A percentile compares a stretch with the other conserved stretches of the same genome.
These are phyloP conservation scores for Enteromius trimaculatus DNA, from an alignment of 2,797 vertebrate species.

Conservation along the genomic window DNA sequence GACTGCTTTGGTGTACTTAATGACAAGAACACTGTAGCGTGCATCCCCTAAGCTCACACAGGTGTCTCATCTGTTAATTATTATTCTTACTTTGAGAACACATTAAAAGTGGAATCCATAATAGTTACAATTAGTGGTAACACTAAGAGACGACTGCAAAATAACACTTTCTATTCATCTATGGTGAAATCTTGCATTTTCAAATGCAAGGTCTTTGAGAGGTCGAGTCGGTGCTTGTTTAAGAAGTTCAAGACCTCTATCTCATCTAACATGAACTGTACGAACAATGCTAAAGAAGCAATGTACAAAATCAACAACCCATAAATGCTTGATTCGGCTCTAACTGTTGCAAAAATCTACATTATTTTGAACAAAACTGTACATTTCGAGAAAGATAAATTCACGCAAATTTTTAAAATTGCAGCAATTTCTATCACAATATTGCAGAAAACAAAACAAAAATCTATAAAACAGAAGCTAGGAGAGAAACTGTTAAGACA, in stretches of 20 bases:
- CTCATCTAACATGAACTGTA: neutral
- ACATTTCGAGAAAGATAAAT: neutral
- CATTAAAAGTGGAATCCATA: conserved; percentile 10
- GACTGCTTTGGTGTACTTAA: conserved; percentile 15
- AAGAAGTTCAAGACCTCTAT: neutral
- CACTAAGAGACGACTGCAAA: conserved; percentile 7
- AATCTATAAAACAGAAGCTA: neutral
- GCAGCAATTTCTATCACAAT: neutral
- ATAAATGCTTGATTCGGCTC: neutral
- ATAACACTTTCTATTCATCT: neutral
- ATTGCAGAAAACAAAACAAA: neutral
- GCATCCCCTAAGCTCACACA: conserved; percentile 48
- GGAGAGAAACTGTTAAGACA: neutral
- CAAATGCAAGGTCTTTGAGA: conserved; percentile 2
- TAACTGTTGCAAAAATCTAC: neutral
- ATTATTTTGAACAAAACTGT: neutral
- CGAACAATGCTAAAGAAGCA: neutral
- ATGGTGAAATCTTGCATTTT: neutral
- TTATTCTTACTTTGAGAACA: conserved; percentile 8
- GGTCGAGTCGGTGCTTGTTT: neutral
- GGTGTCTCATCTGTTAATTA: conserved; percentile 23
- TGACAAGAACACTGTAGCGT: conserved; percentile 22
- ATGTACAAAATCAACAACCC: neutral
- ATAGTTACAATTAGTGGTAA: neutral
- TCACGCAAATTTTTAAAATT: neutral